phyloP scores from a whole-genome alignment of 2,797 vertebrate genomes.

The Brotula barbata region DNA sequence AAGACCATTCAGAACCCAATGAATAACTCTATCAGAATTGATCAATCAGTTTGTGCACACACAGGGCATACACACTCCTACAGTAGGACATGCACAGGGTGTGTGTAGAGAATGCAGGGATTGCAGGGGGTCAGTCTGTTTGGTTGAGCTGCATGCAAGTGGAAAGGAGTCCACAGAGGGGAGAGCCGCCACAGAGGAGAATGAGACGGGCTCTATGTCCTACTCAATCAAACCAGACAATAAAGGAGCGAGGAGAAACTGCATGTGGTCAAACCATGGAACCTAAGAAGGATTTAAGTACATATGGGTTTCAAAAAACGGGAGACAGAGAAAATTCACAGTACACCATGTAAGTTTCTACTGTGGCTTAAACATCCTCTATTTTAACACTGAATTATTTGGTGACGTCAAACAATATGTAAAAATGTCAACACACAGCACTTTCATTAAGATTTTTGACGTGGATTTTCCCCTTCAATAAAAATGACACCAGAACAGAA shows the following conservation, averaged over 20 bases:
- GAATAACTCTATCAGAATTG: constrained; percentile 66
- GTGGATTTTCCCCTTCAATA: neutral
- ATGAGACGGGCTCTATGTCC: constrained; percentile 45
- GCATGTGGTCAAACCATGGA: constrained; percentile 1
- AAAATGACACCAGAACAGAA: neutral
- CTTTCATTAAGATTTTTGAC: neutral
- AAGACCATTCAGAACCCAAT: constrained; percentile 85
- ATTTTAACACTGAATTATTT: constrained; percentile 29
- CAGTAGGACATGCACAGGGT: constrained; percentile 85
- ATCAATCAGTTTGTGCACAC: constrained; percentile 66
- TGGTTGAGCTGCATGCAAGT: constrained; percentile 91
- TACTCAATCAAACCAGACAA: constrained; percentile 37
- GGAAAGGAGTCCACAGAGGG: constrained; percentile 61
- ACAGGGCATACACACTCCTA: constrained; percentile 79
- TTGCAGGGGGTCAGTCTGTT: constrained; percentile 77
- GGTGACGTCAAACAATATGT: constrained; percentile 23
- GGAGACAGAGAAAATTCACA: neutral
- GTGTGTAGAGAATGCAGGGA: constrained; percentile 88
- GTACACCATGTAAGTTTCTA: constrained; percentile 7
- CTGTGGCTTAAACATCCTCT: constrained; percentile 21
- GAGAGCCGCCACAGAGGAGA: constrained; percentile 45
- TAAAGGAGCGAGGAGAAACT: constrained; percentile 18
- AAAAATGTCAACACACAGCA: constrained; percentile 8
- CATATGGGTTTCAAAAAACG: neutral
- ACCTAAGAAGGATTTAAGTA: neutral